These are phyloP conservation scores for Nymphicus hollandicus DNA, from an alignment of 2,113 vertebrate species.

Conservation along the genomic window DNA sequence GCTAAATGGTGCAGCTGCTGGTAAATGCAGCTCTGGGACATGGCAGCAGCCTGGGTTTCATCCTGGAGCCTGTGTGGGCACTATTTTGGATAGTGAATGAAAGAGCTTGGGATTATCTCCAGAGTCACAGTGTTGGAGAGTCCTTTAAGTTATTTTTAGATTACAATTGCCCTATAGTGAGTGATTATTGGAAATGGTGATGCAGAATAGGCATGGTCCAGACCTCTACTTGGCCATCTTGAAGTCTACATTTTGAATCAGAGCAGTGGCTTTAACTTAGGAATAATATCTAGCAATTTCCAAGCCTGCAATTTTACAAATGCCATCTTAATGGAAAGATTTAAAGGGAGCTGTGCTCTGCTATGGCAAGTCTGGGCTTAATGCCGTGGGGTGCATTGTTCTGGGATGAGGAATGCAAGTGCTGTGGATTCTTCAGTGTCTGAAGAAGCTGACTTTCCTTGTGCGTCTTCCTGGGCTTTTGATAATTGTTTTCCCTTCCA, in stretches of 20 bases:
- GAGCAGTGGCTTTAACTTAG: not conserved
- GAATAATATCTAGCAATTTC: not conserved
- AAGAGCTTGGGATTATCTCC: not conserved
- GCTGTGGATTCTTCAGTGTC: conserved; percentile 35
- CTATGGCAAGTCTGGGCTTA: conserved; percentile 8
- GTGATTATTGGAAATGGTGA: not conserved
- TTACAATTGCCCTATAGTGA: not conserved
- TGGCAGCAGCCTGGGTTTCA: not conserved
- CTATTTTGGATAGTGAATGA: not conserved
- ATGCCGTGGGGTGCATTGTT: conserved; percentile 53
- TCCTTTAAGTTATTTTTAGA: not conserved
- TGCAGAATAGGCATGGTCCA: not conserved
- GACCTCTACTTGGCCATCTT: not conserved
- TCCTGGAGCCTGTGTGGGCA: not conserved
- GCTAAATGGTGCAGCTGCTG: not conserved
- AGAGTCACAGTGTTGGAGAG: not conserved
- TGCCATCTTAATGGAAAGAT: conserved; percentile 45
- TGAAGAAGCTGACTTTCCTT: conserved; percentile 17
- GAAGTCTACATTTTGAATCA: not conserved
- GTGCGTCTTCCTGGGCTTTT: conserved; percentile 19
- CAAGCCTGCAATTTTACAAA: conserved; percentile 22
- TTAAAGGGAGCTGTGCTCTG: not conserved
- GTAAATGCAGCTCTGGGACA: not conserved
- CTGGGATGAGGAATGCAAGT: conserved; percentile 34
- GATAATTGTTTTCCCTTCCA: not conserved